phyloP scores from a whole-genome alignment of 2,797 vertebrate genomes.

The Gephyroberyx darwinii region DNA sequence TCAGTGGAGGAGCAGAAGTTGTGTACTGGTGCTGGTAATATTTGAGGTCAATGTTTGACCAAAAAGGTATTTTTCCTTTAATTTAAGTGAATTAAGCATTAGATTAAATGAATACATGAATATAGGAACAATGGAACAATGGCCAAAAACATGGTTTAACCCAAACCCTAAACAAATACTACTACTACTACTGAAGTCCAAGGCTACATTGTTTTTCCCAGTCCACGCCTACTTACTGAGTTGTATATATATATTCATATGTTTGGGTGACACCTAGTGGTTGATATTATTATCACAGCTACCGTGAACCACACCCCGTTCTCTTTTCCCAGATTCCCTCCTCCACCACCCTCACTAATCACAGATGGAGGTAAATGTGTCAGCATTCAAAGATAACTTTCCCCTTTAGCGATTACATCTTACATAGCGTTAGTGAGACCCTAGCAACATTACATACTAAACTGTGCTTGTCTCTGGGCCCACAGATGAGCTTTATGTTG shows the following conservation, averaged over 20 bases:
- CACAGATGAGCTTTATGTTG: constrained; percentile 77
- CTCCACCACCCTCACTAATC: constrained; percentile 12
- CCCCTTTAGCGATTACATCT: not conserved
- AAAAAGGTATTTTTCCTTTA: too few relatives aligned
- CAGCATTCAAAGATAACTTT: not conserved
- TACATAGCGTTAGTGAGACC: not conserved
- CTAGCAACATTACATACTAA: not conserved
- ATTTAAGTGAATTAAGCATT: too few relatives aligned
- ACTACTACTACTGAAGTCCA: too few relatives aligned
- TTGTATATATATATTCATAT: not conserved
- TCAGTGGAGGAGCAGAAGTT: not conserved
- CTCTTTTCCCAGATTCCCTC: constrained; percentile 20
- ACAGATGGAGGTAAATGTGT: constrained; percentile 16
- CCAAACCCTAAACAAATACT: too few relatives aligned
- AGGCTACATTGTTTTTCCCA: too few relatives aligned
- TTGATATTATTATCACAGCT: not conserved
- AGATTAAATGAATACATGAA: too few relatives aligned
- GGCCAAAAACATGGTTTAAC: too few relatives aligned
- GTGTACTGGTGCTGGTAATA: too few relatives aligned
- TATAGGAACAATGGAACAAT: too few relatives aligned
- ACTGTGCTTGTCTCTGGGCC: constrained; percentile 19
- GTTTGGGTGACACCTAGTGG: constrained; percentile 27
- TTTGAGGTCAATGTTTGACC: too few relatives aligned
- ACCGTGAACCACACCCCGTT: not conserved
- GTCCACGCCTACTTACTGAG: too few relatives aligned